phyloP scores from a whole-genome alignment of 2,888 invertebrate species.

The Pandemis heparana region DNA sequence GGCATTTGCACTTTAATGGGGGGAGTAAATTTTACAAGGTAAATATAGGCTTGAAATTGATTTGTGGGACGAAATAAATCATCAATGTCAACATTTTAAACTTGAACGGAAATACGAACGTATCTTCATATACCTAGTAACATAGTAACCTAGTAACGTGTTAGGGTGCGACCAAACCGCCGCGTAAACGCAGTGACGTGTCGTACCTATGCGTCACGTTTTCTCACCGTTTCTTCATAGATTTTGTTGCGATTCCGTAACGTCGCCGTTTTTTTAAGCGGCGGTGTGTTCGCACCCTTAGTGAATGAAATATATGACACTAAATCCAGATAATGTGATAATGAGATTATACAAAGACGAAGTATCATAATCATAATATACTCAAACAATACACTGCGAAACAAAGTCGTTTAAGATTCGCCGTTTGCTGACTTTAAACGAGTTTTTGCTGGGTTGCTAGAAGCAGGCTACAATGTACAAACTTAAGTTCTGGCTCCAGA shows the following conservation, averaged over 20 bases:
- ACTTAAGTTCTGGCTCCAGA: slow-evolving; percentile 31
- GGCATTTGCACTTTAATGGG: slow-evolving; percentile 71
- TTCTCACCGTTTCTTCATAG: too few species aligned
- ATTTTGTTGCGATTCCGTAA: too few species aligned
- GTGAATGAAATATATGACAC: neutral
- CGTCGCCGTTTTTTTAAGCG: too few species aligned
- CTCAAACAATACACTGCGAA: slow-evolving; percentile 5
- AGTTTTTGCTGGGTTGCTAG: slow-evolving; percentile 24
- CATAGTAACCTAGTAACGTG: too few species aligned
- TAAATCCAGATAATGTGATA: slow-evolving; percentile 1
- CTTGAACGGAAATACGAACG: neutral
- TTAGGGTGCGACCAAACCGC: too few species aligned
- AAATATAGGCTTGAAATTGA: slow-evolving; percentile 40
- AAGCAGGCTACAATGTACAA: slow-evolving; percentile 27
- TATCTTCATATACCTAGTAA: neutral
- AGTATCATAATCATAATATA: slow-evolving; percentile 3
- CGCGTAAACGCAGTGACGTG: too few species aligned
- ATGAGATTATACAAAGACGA: neutral
- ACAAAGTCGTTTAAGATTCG: slow-evolving; percentile 10
- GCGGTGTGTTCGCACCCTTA: too few species aligned
- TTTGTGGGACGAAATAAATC: neutral
- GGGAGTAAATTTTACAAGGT: slow-evolving; percentile 53
- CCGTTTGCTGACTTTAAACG: slow-evolving; percentile 26
- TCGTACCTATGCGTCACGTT: too few species aligned
- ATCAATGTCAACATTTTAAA: neutral